These are phyloP conservation scores for Tachina lurida DNA, from an alignment of 2,888 invertebrate species.

Conservation along the genomic window DNA sequence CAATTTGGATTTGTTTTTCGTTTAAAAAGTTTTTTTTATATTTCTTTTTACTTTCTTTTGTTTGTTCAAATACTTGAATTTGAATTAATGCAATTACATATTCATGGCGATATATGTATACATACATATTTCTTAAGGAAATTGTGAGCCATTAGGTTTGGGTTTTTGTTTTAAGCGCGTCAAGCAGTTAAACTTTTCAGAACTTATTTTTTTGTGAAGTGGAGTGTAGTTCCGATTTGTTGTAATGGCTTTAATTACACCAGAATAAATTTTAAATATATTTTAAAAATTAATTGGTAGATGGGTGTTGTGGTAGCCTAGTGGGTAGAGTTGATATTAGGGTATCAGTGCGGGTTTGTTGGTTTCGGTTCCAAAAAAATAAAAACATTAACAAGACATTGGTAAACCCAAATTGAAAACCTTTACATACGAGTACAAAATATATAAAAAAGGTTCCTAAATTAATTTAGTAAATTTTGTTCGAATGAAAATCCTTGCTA, in stretches of 20 bases:
- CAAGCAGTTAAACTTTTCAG: constrained; percentile 25
- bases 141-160: constrained; percentile 45
- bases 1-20: constrained; percentile 44
- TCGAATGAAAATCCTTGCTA: too few species aligned
- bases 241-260: constrained; percentile 29
- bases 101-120: constrained; percentile 35
- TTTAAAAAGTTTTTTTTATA: constrained; percentile 6
- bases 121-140: not conserved
- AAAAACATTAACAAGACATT: too few species aligned
- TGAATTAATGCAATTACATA: constrained; percentile 55
- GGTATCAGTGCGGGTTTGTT: too few species aligned
- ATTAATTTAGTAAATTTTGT: too few species aligned
- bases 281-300: not conserved
- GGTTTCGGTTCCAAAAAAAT: too few species aligned
- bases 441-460: too few species aligned
- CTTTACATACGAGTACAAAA: too few species aligned
- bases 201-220: not conserved
- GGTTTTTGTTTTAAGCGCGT: constrained; percentile 40
- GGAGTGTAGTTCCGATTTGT: constrained; percentile 3
- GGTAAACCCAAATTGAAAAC: too few species aligned
- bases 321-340: too few species aligned
- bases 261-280: not conserved
- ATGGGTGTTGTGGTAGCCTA: too few species aligned
- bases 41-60: not conserved
- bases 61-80: constrained; percentile 41